A percentile compares a stretch with the other conserved stretches of the same genome.
phyloP scores from a whole-genome alignment of 1,140 invertebrate species.

The Diachasmimorpha longicaudata region DNA sequence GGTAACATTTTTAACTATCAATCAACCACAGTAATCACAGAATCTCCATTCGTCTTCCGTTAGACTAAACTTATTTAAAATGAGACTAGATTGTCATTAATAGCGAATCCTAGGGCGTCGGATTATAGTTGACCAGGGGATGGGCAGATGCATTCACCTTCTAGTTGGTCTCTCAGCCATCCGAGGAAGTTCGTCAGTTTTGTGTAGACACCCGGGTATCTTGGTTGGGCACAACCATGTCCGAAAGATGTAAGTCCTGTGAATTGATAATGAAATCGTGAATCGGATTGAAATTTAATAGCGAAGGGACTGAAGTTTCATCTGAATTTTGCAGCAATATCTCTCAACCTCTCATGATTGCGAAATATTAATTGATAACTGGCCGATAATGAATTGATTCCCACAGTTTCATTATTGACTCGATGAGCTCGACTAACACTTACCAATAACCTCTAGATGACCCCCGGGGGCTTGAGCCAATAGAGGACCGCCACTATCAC shows the following conservation, averaged over 20 bases:
- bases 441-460: conserved; percentile 65
- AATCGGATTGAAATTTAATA: too few relatives aligned
- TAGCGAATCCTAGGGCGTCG: not conserved
- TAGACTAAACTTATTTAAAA: conserved; percentile 4
- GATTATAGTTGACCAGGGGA: conserved; percentile 38
- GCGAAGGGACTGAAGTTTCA: too few relatives aligned
- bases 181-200: conserved; percentile 73
- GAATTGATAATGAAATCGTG: not conserved
- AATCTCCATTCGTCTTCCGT: not conserved
- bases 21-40: not conserved
- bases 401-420: too few relatives aligned
- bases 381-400: too few relatives aligned
- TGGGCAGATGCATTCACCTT: conserved; percentile 65
- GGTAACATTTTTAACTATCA: not conserved
- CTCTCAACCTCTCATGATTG: not conserved
- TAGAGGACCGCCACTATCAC: conserved; percentile 67
- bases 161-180: conserved; percentile 67
- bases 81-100: not conserved
- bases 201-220: conserved; percentile 79
- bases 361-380: not conserved
- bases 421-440: conserved; percentile 3
- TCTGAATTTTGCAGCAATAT: too few relatives aligned
- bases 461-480: conserved; percentile 55
- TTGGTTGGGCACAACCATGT: conserved; percentile 74
- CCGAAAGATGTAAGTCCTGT: conserved; percentile 82